phyloP scores from a whole-genome alignment of 1,140 invertebrate genomes.

The Phymorhynchus buccinoides region DNA sequence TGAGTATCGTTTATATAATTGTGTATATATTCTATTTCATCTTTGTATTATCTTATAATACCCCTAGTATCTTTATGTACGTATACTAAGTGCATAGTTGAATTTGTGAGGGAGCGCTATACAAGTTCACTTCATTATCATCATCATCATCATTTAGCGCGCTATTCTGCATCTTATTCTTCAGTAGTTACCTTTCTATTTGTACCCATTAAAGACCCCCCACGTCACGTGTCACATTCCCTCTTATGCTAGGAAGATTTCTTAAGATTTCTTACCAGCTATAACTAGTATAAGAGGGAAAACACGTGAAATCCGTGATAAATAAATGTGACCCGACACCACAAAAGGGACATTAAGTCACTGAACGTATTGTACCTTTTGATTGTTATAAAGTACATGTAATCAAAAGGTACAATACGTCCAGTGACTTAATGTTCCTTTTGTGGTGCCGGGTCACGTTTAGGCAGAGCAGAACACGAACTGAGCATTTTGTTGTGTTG shows the following conservation, averaged over 20 bases:
- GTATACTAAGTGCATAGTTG: not conserved
- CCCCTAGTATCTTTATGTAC: not conserved
- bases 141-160: slow-evolving; percentile 1
- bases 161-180: not conserved
- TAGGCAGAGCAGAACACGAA: not conserved
- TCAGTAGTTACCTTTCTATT: slow-evolving; percentile 1
- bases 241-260: too few relatives aligned
- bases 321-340: not conserved
- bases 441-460: not conserved
- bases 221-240: too few relatives aligned
- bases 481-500: not conserved
- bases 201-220: not conserved
- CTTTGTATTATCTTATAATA: not conserved
- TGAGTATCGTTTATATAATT: too few relatives aligned
- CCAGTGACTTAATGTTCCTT: not conserved
- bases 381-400: not conserved
- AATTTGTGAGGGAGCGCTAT: not conserved
- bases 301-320: too few relatives aligned
- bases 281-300: too few relatives aligned
- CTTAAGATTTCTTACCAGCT: too few relatives aligned
- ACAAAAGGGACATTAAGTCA: not conserved
- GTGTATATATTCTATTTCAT: not conserved
- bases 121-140: not conserved
- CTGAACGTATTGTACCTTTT: not conserved
- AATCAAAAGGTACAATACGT: not conserved